Evolutionary conservation across 2,113 vertebrate genomes (phyloP), one percentile per base, ranked within the genome.

Genomic region (Carassius carassius): DNA sequence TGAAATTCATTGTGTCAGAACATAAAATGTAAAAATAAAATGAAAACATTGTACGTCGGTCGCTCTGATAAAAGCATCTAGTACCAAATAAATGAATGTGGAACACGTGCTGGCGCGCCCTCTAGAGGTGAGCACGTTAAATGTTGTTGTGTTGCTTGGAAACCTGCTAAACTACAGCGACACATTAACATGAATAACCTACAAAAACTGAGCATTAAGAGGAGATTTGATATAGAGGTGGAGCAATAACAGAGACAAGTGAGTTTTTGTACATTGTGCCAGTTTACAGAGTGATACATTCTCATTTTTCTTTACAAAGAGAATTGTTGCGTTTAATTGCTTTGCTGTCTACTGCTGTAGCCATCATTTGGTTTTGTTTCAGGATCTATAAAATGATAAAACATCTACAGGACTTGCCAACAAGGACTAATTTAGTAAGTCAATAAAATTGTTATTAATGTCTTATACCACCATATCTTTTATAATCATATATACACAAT

Each of bases 91-190:
- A 1, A 12, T 41, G 11, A 5, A 41, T 41, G 35, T 41, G 54
- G n/a, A 47, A 47, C 44, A 47, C 11, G 10, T 25, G 1, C 25
- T 60, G 10, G 32, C 9, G 23, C 51, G 82, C 83, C 85, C 79
- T 69, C 84, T 81, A 85, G 14, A 56, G 60, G 77, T 62, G 32
- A 21, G n/a, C 32, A 14, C 0, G 25, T 29, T 47, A 51, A 32
- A 73, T 87, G 84, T 85, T 86, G 73, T 67, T 67, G 10, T 84
- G 90, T 90, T 89, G 90, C 90, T 81, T 88, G 84, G 90, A 80
- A 62, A 90, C 88, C 13, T 62, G 9, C 32, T 67, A 81, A 79
- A 62, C 19, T 65, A 5, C 11, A 51, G 19, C 13, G 54, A 78
- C 74, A 88, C 63, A 82, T 25, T 78, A 69, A 37, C 32, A 32